A percentile compares a stretch with the other conserved stretches of the same genome.
phyloP scores from a whole-genome alignment of 2,888 invertebrate species.

The Trachelus tabidus region DNA sequence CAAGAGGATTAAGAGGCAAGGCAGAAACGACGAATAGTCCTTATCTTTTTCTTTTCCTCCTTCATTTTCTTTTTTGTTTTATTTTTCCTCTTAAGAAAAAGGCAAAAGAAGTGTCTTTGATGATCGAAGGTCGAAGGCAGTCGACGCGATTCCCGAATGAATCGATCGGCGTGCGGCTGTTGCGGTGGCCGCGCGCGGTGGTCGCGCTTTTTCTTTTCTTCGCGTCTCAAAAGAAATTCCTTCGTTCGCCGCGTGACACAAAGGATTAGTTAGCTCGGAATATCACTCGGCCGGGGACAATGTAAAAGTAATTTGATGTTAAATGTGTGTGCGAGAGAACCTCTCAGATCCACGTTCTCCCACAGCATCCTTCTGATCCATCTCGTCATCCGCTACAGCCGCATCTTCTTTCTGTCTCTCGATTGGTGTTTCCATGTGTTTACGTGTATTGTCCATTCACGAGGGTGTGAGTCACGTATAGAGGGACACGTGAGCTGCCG shows the following conservation, averaged over 20 bases:
- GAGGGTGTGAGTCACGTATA: conserved; percentile 6
- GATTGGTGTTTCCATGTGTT: not conserved
- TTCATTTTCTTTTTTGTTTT: not conserved
- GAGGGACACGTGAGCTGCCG: conserved; percentile 20
- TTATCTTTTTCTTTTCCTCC: not conserved
- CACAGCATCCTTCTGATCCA: not conserved
- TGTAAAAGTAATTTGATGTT: conserved; percentile 36
- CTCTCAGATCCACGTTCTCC: conserved; percentile 5
- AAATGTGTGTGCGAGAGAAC: conserved; percentile 6
- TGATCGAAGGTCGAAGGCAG: not conserved
- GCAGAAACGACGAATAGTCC: not conserved
- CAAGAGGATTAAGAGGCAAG: not conserved
- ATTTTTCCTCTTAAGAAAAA: not conserved
- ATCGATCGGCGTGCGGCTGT: not conserved
- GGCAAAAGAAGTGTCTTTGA: not conserved
- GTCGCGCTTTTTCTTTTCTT: conserved; percentile 13
- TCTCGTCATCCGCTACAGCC: not conserved
- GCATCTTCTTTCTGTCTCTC: not conserved
- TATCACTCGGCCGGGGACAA: conserved; percentile 30
- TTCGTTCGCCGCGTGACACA: conserved; percentile 17
- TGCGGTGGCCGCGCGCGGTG: not conserved
- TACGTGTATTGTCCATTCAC: not conserved
- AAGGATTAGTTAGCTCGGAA: conserved; percentile 22
- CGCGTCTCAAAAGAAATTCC: conserved; percentile 28
- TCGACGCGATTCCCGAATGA: not conserved